These are phyloP conservation scores for Cephus nigrinus DNA, from an alignment of 2,888 invertebrate genomes.

Conservation along the genomic window DNA sequence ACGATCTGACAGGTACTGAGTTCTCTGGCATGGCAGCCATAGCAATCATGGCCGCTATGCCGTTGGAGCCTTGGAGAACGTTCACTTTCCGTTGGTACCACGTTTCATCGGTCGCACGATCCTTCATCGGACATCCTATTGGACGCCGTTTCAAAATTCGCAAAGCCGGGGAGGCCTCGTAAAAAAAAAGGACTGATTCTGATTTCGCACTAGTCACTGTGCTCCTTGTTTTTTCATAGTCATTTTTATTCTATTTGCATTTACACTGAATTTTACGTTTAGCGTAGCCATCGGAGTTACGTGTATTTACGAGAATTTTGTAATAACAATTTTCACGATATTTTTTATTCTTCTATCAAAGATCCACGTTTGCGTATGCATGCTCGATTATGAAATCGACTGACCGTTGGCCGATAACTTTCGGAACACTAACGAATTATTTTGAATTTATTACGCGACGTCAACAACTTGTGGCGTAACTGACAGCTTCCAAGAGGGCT, in stretches of 20 bases:
- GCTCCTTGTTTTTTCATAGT: neutral
- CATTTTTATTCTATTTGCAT: neutral
- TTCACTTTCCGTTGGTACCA: conserved; percentile 23
- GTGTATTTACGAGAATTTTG: neutral
- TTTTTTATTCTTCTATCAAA: neutral
- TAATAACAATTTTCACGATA: neutral
- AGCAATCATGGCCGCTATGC: conserved; percentile 13
- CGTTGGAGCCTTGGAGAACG: conserved; percentile 7
- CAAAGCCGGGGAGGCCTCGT: too few relatives aligned
- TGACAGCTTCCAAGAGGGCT: neutral
- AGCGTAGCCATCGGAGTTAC: neutral
- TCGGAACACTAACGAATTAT: neutral
- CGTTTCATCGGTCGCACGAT: neutral
- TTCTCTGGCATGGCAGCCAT: conserved; percentile 10
- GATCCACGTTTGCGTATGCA: neutral
- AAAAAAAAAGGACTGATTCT: neutral
- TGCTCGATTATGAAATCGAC: neutral
- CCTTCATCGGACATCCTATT: neutral
- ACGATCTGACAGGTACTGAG: conserved; percentile 20
- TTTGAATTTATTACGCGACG: neutral
- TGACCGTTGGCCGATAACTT: neutral
- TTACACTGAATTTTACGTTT: neutral
- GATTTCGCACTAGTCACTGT: neutral
- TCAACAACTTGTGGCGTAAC: neutral
- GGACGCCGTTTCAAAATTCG: too few relatives aligned